Evolutionary conservation across 1,140 invertebrate genomes (phyloP).

Genomic region (Saxidomus purpurata): DNA sequence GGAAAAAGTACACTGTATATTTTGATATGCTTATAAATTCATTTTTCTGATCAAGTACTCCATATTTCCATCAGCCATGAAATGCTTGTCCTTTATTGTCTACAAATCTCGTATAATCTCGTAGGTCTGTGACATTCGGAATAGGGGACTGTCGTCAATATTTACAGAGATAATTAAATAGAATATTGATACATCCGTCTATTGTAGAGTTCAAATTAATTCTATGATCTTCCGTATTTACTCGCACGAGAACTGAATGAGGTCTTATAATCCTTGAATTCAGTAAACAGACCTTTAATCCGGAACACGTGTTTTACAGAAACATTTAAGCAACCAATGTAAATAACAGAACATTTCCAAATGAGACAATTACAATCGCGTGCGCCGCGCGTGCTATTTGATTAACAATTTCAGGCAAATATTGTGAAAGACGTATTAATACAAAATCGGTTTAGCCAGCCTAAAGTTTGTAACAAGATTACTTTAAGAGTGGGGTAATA

Average conservation of each 20-base stretch:
- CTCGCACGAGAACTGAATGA: conserved; percentile 34
- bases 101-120: neutral
- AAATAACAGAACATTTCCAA: conserved; percentile 61
- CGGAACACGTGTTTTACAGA: conserved; percentile 63
- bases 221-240: conserved; percentile 49
- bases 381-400: conserved; percentile 63
- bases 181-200: conserved; percentile 61
- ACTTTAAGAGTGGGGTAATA: conserved; percentile 31
- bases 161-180: conserved; percentile 67
- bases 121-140: neutral
- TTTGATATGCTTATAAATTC: too few species aligned
- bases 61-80: neutral
- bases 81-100: conserved; percentile 1
- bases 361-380: conserved; percentile 60
- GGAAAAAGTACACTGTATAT: too few species aligned
- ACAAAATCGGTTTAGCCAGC: conserved; percentile 52
- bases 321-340: conserved; percentile 62
- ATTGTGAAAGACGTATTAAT: conserved; percentile 58
- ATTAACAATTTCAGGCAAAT: conserved; percentile 58
- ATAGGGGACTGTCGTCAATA: conserved; percentile 8
- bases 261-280: conserved; percentile 26
- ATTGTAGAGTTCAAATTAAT: conserved; percentile 66
- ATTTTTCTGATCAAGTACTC: too few species aligned
- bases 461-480: conserved; percentile 49
- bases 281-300: conserved; percentile 63